Percentiles rank a stretch among this genome's conserved stretches.
Evolutionary conservation across 2,113 vertebrate species (phyloP).

Genomic region (Cynopterus brachyotis): DNA sequence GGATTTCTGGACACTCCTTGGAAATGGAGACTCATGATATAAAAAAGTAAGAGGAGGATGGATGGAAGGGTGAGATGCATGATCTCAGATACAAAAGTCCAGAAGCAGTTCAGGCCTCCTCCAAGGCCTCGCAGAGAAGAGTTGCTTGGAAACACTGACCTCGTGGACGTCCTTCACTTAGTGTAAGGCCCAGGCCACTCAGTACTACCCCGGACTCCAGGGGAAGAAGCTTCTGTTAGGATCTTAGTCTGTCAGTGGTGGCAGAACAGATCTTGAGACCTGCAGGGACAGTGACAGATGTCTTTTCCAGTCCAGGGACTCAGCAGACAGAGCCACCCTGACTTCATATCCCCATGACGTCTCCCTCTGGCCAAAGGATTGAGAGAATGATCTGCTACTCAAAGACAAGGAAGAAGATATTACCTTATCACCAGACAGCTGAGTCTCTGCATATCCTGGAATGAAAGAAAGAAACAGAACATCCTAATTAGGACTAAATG

Average conservation of each 20-base stretch:
- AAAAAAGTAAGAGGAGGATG: background rate
- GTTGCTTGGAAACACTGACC: background rate
- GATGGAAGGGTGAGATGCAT: background rate
- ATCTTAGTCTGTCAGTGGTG: background rate
- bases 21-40: background rate
- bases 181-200: accelerated
- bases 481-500: background rate
- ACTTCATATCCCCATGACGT: background rate
- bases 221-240: background rate
- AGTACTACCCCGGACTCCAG: background rate
- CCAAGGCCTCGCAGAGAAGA: background rate
- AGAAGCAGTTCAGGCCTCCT: background rate
- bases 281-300: background rate
- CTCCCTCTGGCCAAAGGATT: background rate
- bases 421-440: slow-evolving; percentile 22
- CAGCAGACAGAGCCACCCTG: background rate
- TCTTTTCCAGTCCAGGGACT: background rate
- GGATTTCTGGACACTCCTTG: background rate
- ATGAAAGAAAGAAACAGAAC: background rate
- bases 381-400: background rate
- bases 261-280: background rate
- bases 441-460: background rate
- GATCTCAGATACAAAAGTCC: background rate
- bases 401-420: background rate
- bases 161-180: background rate